Conservation (phyloP, 2,113 vertebrate species). For the Amblyornis subalaris region DNA sequence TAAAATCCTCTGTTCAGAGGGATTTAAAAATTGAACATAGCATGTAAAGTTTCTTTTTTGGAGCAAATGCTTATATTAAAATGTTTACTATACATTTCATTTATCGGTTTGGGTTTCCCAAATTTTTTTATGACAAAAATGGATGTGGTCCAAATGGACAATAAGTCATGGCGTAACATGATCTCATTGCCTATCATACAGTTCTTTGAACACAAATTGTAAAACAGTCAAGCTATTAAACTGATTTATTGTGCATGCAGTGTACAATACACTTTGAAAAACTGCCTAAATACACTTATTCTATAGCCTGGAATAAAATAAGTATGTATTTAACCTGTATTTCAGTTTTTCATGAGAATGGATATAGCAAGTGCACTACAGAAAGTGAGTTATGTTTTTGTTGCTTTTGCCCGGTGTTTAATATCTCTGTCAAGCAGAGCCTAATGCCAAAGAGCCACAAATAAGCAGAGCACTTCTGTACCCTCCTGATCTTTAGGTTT, state of each 20-base stretch:
- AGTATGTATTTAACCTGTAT: slow-evolving; percentile 63
- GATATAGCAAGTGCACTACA: slow-evolving; percentile 32
- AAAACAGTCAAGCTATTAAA: slow-evolving; percentile 58
- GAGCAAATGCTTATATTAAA: slow-evolving; percentile 31
- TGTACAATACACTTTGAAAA: slow-evolving; percentile 61
- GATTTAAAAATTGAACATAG: slow-evolving; percentile 35
- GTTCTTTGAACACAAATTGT: slow-evolving; percentile 58
- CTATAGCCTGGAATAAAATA: slow-evolving; percentile 66
- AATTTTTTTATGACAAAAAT: background rate
- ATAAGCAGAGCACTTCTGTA: background rate
- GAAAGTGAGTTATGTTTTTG: background rate
- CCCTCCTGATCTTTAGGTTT: background rate
- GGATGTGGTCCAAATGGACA: slow-evolving; percentile 26
- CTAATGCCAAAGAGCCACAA: background rate
- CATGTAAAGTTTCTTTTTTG: slow-evolving; percentile 43
- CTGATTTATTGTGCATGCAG: slow-evolving; percentile 67
- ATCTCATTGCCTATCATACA: slow-evolving; percentile 61
- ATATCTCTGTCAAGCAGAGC: background rate
- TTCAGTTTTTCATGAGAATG: slow-evolving; percentile 65
- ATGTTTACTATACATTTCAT: background rate
- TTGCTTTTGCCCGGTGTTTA: background rate
- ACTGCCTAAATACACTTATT: slow-evolving; percentile 63
- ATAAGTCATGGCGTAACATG: slow-evolving; percentile 41
- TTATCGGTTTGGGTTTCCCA: background rate
- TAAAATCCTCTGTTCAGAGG: slow-evolving; percentile 34